phyloP scores from a whole-genome alignment of 2,888 invertebrate genomes.

The Euclidia mi region DNA sequence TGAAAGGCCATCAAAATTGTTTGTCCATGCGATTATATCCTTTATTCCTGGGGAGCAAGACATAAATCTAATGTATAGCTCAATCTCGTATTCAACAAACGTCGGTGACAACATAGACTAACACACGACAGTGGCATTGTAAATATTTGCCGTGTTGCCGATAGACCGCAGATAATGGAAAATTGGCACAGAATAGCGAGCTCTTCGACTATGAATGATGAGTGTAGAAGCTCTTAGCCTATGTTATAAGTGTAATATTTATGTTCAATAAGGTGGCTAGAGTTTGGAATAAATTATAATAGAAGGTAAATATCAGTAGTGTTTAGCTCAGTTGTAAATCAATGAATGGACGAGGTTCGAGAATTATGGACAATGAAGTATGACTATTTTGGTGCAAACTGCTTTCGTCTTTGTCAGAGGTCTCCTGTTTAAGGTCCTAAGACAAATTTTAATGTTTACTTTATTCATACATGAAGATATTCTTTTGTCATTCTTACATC shows the following conservation, averaged over 20 bases:
- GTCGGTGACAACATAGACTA: constrained; percentile 67
- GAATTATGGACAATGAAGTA: too few species aligned
- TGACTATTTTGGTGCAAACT: too few species aligned
- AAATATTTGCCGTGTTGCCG: constrained; percentile 65
- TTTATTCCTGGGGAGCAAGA: constrained; percentile 50
- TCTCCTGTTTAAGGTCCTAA: too few species aligned
- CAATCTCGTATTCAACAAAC: constrained; percentile 67
- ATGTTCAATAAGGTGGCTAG: not conserved
- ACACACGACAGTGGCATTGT: constrained; percentile 61
- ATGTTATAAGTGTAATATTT: constrained; percentile 24
- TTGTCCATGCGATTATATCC: constrained; percentile 47
- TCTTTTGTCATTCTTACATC: too few species aligned
- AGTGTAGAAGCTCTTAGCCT: constrained; percentile 53
- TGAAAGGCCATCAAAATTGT: constrained; percentile 1
- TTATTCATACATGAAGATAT: too few species aligned
- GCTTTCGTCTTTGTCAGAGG: too few species aligned
- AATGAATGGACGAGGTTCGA: too few species aligned
- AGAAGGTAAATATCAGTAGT: too few species aligned
- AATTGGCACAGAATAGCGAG: constrained; percentile 75
- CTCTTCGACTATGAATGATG: constrained; percentile 74
- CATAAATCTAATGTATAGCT: constrained; percentile 43
- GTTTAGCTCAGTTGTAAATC: too few species aligned
- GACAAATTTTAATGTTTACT: too few species aligned
- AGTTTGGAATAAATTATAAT: too few species aligned
- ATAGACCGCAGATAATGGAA: constrained; percentile 75